Percentiles rank a stretch among this genome's conserved stretches.
Evolutionary conservation across 2,888 invertebrate genomes (phyloP).

Genomic region (Dynastes maya): DNA sequence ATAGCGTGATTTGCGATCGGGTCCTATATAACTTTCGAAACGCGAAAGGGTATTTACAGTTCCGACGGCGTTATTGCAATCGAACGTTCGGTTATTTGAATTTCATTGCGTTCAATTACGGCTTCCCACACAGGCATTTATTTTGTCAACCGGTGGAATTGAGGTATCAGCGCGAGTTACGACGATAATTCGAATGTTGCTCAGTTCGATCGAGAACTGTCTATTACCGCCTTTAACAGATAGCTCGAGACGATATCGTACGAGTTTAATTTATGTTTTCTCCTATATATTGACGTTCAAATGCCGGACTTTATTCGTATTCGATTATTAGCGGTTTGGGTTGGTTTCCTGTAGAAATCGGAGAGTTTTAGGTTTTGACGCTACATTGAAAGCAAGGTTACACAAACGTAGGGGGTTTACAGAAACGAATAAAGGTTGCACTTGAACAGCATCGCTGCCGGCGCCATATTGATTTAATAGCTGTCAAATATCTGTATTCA

Average conservation of each 20-base stretch:
- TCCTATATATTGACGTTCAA: background rate
- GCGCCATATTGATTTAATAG: too few species aligned
- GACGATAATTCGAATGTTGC: conserved; percentile 3
- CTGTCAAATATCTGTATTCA: too few species aligned
- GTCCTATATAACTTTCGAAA: background rate
- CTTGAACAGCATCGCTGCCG: too few species aligned
- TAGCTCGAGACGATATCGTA: background rate
- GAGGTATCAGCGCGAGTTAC: background rate
- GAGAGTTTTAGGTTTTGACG: too few species aligned
- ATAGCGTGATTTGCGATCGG: conserved; percentile 1
- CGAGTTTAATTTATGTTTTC: background rate
- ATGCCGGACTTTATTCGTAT: too few species aligned
- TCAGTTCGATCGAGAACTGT: background rate
- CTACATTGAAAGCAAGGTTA: too few species aligned
- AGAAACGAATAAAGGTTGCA: too few species aligned
- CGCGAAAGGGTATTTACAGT: background rate
- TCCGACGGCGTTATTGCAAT: background rate
- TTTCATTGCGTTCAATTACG: conserved; percentile 8
- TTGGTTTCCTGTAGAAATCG: background rate
- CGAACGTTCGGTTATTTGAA: conserved; percentile 2
- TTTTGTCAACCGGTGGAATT: background rate
- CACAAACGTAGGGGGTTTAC: too few species aligned
- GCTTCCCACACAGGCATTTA: background rate
- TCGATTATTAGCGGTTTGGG: too few species aligned
- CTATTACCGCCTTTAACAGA: background rate